Evolutionary conservation across 2,113 vertebrate genomes (phyloP), one percentile per base, ranked within the genome.

Genomic region (Quiscalus mexicanus): DNA sequence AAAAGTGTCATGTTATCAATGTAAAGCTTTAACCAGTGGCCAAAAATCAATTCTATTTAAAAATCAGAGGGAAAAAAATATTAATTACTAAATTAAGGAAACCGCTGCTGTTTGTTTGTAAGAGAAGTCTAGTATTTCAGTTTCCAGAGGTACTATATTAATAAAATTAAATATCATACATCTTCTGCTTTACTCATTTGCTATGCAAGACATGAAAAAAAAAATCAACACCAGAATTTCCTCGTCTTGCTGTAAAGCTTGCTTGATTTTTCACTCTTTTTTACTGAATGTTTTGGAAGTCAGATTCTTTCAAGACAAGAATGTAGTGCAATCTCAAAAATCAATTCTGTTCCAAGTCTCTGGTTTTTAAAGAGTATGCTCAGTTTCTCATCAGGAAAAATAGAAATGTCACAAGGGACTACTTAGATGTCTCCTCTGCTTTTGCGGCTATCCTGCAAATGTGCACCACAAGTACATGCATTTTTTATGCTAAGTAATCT

Each of bases 401-500:
- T 1, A 93, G 63, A 44, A 76, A 50, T 21, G 74, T 82, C 91
- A 94, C 94, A 91, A 89, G 58, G 90, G 96, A 95, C 71, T 92
- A 95, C 94, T 96, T 93, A 96, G 87, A 94, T 81, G 69, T 84
- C 92, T 96, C 87, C 79, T 89, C 94, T 95, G 87, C 95, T 97
- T 89, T 77, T 96, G 95, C 91, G 90, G 91, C 89, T 90, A 89
- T 42, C 89, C 89, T 94, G 93, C 95, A 95, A 92, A 91, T 24
- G 91, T 84, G 93, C 95, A 97, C 84, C 96, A 95, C 77, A 97
- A 84, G 93, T 59, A 53, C 98, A 98, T 98, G 95, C 89, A 98
- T 98, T 97, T 98, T 98, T 98, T 83, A 98, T 98, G 97, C 60
- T n/a, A 84, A 90, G 98, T 97, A 98, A 98, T 95, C 93, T 95